A percentile compares a stretch with the other conserved stretches of the same genome.
These are phyloP conservation scores for Oscheius sp. DNA, from an alignment of 1,140 invertebrate species.

Conservation along the genomic window DNA sequence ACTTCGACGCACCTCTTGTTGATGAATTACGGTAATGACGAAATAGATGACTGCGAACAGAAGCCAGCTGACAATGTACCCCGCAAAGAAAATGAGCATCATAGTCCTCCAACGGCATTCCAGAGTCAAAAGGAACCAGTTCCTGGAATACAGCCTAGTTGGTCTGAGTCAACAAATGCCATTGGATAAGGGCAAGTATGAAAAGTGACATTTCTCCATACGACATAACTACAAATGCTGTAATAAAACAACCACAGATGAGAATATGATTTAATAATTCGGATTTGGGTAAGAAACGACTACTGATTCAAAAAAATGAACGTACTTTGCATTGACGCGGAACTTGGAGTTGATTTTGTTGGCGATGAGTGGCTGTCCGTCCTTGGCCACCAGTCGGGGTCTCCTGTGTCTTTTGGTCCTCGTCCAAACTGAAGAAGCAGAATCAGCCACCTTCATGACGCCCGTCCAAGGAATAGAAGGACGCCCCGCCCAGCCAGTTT, in stretches of 20 bases:
- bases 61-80: slow-evolving; percentile 65
- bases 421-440: background rate
- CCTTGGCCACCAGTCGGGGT: background rate
- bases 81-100: slow-evolving; percentile 63
- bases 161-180: no score
- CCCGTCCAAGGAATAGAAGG: no score
- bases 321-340: background rate
- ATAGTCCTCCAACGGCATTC: slow-evolving; percentile 63
- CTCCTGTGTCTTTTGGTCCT: background rate
- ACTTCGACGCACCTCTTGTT: background rate
- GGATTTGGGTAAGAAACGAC: no score
- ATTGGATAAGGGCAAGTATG: no score
- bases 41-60: slow-evolving; percentile 66
- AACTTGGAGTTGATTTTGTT: background rate
- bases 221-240: no score
- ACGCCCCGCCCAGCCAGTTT: no score
- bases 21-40: slow-evolving; percentile 61
- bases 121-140: slow-evolving; percentile 55
- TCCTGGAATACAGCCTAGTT: no score
- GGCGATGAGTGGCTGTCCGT: background rate
- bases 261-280: no score
- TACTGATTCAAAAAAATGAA: background rate
- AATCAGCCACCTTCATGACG: background rate
- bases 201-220: no score
- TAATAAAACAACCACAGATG: no score